Conservation (phyloP, 2,888 invertebrate genomes). For the Exocentrus adspersus region DNA sequence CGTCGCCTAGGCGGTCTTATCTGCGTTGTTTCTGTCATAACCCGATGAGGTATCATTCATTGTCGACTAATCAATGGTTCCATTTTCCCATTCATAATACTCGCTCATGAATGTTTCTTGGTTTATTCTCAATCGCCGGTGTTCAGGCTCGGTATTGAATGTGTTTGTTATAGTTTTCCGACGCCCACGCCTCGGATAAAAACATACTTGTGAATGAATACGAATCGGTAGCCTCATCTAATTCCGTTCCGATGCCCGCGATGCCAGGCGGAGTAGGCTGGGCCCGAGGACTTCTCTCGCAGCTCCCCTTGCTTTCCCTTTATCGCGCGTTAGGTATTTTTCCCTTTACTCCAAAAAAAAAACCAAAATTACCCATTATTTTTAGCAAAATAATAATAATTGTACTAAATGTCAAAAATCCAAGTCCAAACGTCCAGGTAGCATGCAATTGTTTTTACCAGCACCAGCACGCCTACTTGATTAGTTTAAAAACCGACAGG, state of each 20-base stretch:
- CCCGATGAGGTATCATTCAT: constrained; percentile 55
- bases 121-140: constrained; percentile 51
- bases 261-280: constrained; percentile 31
- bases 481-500: too few species aligned
- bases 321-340: constrained; percentile 23
- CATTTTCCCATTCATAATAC: constrained; percentile 54
- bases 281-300: constrained; percentile 29
- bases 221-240: constrained; percentile 32
- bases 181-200: constrained; percentile 46
- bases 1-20: constrained; percentile 35
- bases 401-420: too few species aligned
- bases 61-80: constrained; percentile 55
- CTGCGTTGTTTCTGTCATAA: constrained; percentile 47
- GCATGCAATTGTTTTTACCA: too few species aligned
- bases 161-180: constrained; percentile 50
- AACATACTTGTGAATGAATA: constrained; percentile 40
- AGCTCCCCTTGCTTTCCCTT: constrained; percentile 37
- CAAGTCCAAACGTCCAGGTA: too few species aligned
- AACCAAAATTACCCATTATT: too few species aligned
- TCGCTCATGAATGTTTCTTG: constrained; percentile 53
- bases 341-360: too few species aligned
- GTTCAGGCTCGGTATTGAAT: constrained; percentile 49
- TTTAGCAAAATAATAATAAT: too few species aligned
- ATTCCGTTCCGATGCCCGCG: constrained; percentile 5
- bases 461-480: too few species aligned